Base-by-base conservation (phyloP, 35 echinoderm and acorn worm species). In the Heliocidaris tuberculata region DNA sequence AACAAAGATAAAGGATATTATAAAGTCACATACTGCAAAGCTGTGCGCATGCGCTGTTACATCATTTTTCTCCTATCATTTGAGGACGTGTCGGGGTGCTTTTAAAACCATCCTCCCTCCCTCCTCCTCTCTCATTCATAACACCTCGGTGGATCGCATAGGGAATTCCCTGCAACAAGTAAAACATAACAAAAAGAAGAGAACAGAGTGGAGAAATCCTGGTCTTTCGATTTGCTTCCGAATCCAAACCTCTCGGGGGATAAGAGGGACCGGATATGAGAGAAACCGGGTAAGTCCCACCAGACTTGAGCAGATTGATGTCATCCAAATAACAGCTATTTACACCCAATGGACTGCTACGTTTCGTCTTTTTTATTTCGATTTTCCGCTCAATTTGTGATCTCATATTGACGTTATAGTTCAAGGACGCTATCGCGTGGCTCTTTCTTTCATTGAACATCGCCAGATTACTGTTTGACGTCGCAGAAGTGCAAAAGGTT, bases 341-440 rank as follows among this genome's bases (percentile, higher is more conserved):
- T 71, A 21, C 24, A 71, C 61, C 27, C 65, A 78, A 78, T 78
- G 7, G 21, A 78, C 0, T 4, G 17, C 19, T 7, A 21, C 65
- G 2, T 78, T 78, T 78, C 8, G 7, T 70, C 60, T 78, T 78
- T 78, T n/a, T 78, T 78, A 7, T 78, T 7, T 78, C 65, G 65
- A 78, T 78, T 78, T 78, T 78, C 65, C 65, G 65, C 65, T 78
- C 65, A 78, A 78, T 78, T 78, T 78, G 21, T 78, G 65, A n/a
- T 78, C 65, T 78, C 27, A 4, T 78, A 78, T 78, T 78, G 65
- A 78, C 65, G 27, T 78, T 78, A 8, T 24, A 24, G 65, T n/a
- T 78, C 65, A 78, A 78, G 65, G 65, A n/a, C 65, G 65, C 65
- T 78, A 78, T 78, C 65, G 21, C 65, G 65, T 78, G 65, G 21